Percentiles rank a stretch among this genome's conserved stretches.
phyloP scores from a whole-genome alignment of 2,113 vertebrate species.

The Promerops cafer region DNA sequence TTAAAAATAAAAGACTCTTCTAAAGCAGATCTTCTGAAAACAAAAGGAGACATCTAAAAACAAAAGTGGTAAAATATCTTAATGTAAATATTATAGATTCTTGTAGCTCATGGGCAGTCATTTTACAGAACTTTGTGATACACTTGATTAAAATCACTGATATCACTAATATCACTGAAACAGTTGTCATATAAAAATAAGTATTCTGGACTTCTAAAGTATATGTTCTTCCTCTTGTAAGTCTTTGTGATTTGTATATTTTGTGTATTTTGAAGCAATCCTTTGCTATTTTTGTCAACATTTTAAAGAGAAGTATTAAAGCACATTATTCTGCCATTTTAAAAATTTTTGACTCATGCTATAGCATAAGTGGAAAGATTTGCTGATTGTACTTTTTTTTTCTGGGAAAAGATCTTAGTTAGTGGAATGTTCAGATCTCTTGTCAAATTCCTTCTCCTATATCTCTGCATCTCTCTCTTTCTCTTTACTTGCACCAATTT shows the following conservation, averaged over 20 bases:
- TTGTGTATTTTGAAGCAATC: neutral
- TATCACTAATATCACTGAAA: neutral
- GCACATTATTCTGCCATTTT: neutral
- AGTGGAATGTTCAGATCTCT: neutral
- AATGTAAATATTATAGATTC: neutral
- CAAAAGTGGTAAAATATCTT: neutral
- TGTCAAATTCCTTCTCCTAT: neutral
- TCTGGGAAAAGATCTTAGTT: neutral
- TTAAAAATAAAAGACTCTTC: neutral
- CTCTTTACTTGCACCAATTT: neutral
- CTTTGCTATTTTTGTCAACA: neutral
- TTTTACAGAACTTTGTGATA: neutral
- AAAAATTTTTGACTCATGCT: neutral
- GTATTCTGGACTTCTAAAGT: neutral
- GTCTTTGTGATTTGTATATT: neutral
- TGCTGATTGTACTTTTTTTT: neutral
- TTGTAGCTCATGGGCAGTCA: neutral
- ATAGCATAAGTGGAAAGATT: neutral
- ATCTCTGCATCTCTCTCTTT: rapidly evolving
- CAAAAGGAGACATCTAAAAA: neutral
- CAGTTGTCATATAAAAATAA: neutral
- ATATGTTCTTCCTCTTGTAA: neutral
- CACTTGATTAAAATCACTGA: neutral
- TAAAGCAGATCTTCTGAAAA: neutral
- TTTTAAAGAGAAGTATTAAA: neutral